phyloP scores from a whole-genome alignment of 2,113 vertebrate species.

The Sialia sialis region DNA sequence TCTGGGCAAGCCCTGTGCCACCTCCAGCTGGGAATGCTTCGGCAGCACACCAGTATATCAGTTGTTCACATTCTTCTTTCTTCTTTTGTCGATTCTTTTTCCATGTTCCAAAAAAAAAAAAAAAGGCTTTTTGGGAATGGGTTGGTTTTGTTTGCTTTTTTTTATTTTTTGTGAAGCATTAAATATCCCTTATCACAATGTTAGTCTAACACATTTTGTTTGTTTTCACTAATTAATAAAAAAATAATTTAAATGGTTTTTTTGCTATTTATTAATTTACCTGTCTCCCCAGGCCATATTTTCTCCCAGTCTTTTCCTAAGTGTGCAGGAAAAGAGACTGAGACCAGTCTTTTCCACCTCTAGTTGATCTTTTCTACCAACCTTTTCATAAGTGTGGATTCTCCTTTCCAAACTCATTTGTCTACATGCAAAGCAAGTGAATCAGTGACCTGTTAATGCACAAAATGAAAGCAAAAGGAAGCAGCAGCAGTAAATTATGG shows the following conservation, averaged over 20 bases:
- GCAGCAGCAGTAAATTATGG: not conserved
- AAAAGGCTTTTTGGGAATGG: not conserved
- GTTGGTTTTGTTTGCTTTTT: not conserved
- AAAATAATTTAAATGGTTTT: not conserved
- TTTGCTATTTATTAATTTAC: not conserved
- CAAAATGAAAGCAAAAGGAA: not conserved
- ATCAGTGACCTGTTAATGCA: rapidly evolving
- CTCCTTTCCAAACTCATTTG: not conserved
- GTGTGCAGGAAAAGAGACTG: not conserved
- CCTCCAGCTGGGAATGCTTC: not conserved
- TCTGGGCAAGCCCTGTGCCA: not conserved
- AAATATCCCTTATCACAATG: not conserved
- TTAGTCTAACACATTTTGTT: not conserved
- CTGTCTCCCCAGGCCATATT: not conserved
- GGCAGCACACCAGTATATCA: not conserved
- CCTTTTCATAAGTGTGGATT: not conserved
- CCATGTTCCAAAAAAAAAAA: not conserved
- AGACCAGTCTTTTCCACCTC: not conserved
- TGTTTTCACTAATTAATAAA: not conserved
- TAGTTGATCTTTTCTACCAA: not conserved
- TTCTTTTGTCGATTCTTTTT: not conserved
- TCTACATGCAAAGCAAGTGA: not conserved
- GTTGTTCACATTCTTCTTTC: not conserved
- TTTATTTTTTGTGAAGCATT: not conserved
- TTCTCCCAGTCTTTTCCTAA: not conserved